Base-by-base conservation (phyloP, 2,888 invertebrate genomes). In the Eustalomyia histrio region DNA sequence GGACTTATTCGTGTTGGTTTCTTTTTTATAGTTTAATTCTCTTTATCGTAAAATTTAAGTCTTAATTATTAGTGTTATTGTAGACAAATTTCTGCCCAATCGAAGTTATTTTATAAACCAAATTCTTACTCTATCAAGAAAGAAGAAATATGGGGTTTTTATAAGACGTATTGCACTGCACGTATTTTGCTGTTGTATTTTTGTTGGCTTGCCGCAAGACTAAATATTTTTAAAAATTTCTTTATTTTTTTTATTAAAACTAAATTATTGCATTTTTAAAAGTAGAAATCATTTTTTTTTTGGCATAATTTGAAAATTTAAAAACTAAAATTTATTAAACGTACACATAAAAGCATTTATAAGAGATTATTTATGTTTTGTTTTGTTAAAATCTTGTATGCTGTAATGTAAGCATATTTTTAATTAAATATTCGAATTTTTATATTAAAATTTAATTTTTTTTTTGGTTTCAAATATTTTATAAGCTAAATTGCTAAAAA, bases 401-500 rank as follows among this genome's bases (percentile, higher is more conserved):
- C 43, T 47, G 3, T n/a, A 47, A 5, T 47, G 1, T 7, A 47
- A 47, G 39, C 43, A 47, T 47, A 47, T n/a, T 47, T 47, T n/a
- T 47, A 47, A 4, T 47, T n/a, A n/a, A 47, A 47, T 47, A 57
- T 57, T n/a, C 12, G 57, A 64, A 50, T 64, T 64, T 64, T 52
- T 50, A 52, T 47, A 29, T 76, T 21, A 17, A 17, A 17, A 24
- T 29, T 18, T 33, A 14, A 55, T 65, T 47, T 52, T 24, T 39
- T 61, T 55, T 53, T 71, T 57, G 12, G 29, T 29, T 55, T 55
- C 55, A 55, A 55, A 21, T 55, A 55, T 55, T 76, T 73, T 39
- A 12, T 55, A 75, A 78, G 78, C 74, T 75, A 81, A 81, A 75
- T 75, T 63, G 78, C 81, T 81, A 81, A 78, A 29, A 81, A 81